Evolutionary conservation across 2,888 invertebrate genomes (phyloP), one percentile per base, ranked within the genome.

Genomic region (Strigamia transsilvanica): DNA sequence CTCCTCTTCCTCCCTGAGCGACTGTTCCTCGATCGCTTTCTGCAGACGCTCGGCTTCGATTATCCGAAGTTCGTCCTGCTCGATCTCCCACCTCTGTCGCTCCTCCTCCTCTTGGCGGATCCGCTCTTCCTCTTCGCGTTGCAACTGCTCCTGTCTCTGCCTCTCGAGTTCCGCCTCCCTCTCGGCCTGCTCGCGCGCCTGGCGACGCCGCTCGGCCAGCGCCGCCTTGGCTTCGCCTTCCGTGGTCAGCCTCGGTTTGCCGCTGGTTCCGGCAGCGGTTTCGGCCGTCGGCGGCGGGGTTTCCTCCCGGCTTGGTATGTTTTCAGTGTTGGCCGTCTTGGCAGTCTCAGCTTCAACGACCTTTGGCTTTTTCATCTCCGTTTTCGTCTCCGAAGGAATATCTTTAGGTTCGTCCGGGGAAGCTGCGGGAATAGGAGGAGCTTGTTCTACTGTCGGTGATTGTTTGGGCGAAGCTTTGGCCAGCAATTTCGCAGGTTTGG

Each of bases 181-280:
- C 90, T 98, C 97, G 13, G 96, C 94, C 88, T 97, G 96, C 89
- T 97, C 97, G 21, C 97, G 89, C 13, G 96, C 97, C 83, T 95
- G 90, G 83, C 96, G 91, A 84, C 97, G 90, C 84, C 95, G 91
- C 90, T 97, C 97, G 0, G 97, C 97, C 82, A 98, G 89, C 82
- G 96, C 97, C 21, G 96, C 96, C 89, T 97, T 97, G 10, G 97
- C 97, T 88, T 97, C 93, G 88, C 95, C 96, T 89, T 96, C 96
- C 2, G 96, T 96, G 12, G 93, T 94, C 85, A 96, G 95, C 85
- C 92, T 90, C 41, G 90, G 90, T 87, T 91, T 92, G 13, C 46
- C 51, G n/a, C 2, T 1, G 13, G n/a, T n/a, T 15, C 46, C 38
- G 38, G 38, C 38, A 34, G 82, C 82, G 23, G 81, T 34, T 42